Base-by-base conservation (phyloP, 2,113 vertebrate genomes). In the Sterna hirundo region DNA sequence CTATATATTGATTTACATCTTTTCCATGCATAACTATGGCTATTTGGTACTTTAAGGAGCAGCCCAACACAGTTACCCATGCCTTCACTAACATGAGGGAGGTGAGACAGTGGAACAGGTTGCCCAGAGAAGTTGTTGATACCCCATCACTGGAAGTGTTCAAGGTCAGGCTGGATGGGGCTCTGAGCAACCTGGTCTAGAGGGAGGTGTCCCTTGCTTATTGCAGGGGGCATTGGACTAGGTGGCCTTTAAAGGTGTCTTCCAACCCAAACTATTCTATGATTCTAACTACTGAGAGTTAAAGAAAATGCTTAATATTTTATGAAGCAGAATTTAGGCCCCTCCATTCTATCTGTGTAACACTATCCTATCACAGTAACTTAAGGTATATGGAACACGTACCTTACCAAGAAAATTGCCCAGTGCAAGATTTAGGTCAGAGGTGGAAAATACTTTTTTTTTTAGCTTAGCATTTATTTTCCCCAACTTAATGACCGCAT, bases 1-100 rank as follows among this genome's bases (percentile, higher is more conserved):
- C 6, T 82, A 49, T 7, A 34, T 20, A 49, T 6, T 76, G 12
- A 85, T 58, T 75, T 68, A 68, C 19, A 44, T 21, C 2, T 85
- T 60, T 60, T 52, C 29, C 0, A 0, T 36, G 44, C 16, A 9
- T 44, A 83, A 57, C 19, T 2, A 6, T 23, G 34, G 51, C 23
- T 82, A 19, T 38, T 26, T 68, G 46, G 17, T 40, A 72, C 21
- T 49, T 6, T 12, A 49, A 47, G 47, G 47, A 47, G 47, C 22
- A 75, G 23, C 16, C 40, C 0, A 79, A 55, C 10, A 80, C 10
- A 76, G 26, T 76, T 25, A 71, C 3, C 5, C 7, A 18, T 36
- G 32, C 52, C 36, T 26, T 90, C 23, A 16, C 15, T 47, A 29
- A 36, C 15, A 23, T 6, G 51, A 44, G 11, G 7, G 11, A 11